phyloP scores from a whole-genome alignment of 2,888 invertebrate species.

The Pimpla rufipes region DNA sequence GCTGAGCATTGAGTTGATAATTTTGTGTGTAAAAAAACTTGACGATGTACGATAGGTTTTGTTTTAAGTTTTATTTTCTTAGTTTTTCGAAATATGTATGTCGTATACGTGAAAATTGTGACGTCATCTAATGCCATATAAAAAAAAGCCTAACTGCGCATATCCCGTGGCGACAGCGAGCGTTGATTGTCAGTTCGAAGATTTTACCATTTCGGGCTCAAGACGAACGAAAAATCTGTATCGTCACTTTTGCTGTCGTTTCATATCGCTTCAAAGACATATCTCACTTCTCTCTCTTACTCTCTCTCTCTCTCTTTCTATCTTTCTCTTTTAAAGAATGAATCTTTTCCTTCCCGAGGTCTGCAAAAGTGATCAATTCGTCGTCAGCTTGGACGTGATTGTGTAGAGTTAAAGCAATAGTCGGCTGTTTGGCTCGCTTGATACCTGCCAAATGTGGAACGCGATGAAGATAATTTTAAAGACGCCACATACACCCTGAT shows the following conservation, averaged over 20 bases:
- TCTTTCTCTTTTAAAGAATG: slow-evolving; percentile 41
- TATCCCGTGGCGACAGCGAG: slow-evolving; percentile 38
- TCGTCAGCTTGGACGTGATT: slow-evolving; percentile 49
- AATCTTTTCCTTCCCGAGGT: slow-evolving; percentile 34
- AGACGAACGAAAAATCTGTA: slow-evolving; percentile 22
- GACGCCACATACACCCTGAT: slow-evolving; percentile 30
- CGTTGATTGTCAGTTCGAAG: slow-evolving; percentile 37
- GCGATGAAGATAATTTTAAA: slow-evolving; percentile 12
- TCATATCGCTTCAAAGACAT: slow-evolving; percentile 65
- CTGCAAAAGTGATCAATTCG: slow-evolving; percentile 18
- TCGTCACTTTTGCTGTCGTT: slow-evolving; percentile 55
- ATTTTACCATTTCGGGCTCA: slow-evolving; percentile 11
- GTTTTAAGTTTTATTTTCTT: not conserved
- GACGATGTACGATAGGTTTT: slow-evolving; percentile 34
- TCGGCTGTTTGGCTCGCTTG: slow-evolving; percentile 63
- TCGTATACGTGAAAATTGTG: slow-evolving; percentile 53
- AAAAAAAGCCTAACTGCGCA: slow-evolving; percentile 51
- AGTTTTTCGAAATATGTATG: slow-evolving; percentile 46
- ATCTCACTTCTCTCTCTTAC: slow-evolving; percentile 23
- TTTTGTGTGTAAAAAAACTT: slow-evolving; percentile 21
- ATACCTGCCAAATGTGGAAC: slow-evolving; percentile 39
- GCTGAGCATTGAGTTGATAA: slow-evolving; percentile 20
- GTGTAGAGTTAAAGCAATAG: slow-evolving; percentile 59
- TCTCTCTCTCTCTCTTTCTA: slow-evolving; percentile 1
- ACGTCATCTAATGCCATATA: slow-evolving; percentile 49